phyloP scores from a whole-genome alignment of 2,113 vertebrate genomes.

The Notarius lentiginosus region DNA sequence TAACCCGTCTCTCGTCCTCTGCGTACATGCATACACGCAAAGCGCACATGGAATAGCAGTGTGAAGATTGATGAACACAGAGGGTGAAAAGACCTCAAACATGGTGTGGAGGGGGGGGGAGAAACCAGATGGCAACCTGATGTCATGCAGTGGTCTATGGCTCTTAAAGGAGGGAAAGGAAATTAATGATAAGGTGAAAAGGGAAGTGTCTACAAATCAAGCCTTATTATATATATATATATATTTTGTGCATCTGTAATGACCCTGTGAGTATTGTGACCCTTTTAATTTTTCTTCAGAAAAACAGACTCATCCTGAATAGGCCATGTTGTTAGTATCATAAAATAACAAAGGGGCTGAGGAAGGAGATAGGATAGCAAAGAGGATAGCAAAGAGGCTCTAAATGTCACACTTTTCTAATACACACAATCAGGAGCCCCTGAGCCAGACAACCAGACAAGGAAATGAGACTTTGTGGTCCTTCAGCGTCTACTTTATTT shows the following conservation, averaged over 20 bases:
- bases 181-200: conserved; percentile 31
- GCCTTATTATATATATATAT: not conserved
- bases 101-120: not conserved
- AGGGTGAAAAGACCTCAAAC: conserved; percentile 27
- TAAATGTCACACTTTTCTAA: conserved; percentile 63
- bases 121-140: conserved; percentile 25
- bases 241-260: not conserved
- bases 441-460: conserved; percentile 38
- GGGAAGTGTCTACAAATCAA: not conserved
- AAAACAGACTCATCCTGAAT: not conserved
- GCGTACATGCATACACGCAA: not conserved
- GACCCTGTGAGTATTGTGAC: not conserved
- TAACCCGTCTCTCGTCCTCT: conserved; percentile 7
- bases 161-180: not conserved
- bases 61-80: conserved; percentile 24
- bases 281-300: not conserved
- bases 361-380: conserved; percentile 24
- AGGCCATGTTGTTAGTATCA: conserved; percentile 9
- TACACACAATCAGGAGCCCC: conserved; percentile 38
- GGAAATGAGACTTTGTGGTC: conserved; percentile 39
- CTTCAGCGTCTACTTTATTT: not conserved
- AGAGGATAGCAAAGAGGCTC: conserved; percentile 48
- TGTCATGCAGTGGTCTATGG: conserved; percentile 12
- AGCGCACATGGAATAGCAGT: not conserved
- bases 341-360: conserved; percentile 56